phyloP scores from a whole-genome alignment of 2,888 invertebrate genomes.

The Eristalis arbustorum region DNA sequence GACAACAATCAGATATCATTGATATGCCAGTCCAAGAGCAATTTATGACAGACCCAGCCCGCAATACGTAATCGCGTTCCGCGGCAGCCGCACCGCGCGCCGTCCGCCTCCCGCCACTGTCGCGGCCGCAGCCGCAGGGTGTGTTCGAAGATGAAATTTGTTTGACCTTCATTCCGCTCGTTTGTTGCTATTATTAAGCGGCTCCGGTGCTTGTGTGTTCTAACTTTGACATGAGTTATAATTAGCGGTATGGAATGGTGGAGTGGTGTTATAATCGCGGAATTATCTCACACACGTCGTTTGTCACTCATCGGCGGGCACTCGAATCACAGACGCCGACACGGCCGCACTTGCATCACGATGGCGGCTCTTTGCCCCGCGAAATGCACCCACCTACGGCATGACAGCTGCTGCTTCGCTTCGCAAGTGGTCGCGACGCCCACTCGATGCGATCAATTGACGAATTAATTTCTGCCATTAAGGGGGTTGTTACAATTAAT shows the following conservation, averaged over 20 bases:
- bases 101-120: neutral
- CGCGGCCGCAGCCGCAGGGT: constrained; percentile 39
- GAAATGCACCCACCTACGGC: constrained; percentile 18
- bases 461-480: constrained; percentile 56
- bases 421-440: neutral
- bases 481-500: constrained; percentile 59
- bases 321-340: constrained; percentile 33
- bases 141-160: constrained; percentile 59
- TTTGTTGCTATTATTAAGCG: constrained; percentile 61
- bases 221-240: constrained; percentile 50
- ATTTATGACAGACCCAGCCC: constrained; percentile 50
- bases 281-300: constrained; percentile 60
- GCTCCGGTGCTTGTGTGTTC: constrained; percentile 18
- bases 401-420: neutral
- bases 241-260: constrained; percentile 49
- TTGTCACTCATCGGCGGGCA: constrained; percentile 49
- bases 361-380: neutral
- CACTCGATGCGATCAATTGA: constrained; percentile 46
- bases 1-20: constrained; percentile 30
- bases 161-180: constrained; percentile 64
- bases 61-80: constrained; percentile 43
- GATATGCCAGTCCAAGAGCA: constrained; percentile 48
- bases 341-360: constrained; percentile 41
- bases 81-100: neutral
- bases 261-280: constrained; percentile 34